Conservation (phyloP, 2,888 invertebrate species). For the Didymodactylos carnosus region DNA sequence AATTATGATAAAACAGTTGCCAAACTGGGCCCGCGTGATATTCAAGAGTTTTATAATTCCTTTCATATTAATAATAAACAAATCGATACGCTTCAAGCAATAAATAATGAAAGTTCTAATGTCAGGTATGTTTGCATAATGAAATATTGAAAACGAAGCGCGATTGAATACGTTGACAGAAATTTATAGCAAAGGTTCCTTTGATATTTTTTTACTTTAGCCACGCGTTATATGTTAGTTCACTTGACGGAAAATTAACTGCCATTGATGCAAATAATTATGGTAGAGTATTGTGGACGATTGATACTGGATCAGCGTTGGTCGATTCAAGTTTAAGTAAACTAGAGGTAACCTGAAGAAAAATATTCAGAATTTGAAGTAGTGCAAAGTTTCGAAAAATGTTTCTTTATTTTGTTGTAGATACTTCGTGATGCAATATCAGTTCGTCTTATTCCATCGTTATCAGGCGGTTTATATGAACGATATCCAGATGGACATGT, state of each 20-base stretch:
- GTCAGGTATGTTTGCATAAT: too few relatives aligned
- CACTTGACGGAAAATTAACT: conserved; percentile 19
- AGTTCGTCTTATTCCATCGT: conserved; percentile 62
- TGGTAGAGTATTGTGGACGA: conserved; percentile 13
- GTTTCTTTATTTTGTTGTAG: too few relatives aligned
- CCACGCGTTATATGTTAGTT: conserved; percentile 16
- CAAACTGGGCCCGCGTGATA: neutral
- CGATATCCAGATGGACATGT: conserved; percentile 53
- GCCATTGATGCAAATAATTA: conserved; percentile 17
- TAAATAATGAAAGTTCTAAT: too few relatives aligned
- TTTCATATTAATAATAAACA: too few relatives aligned
- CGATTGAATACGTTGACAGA: too few relatives aligned
- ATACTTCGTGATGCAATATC: conserved; percentile 21
- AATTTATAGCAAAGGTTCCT: too few relatives aligned
- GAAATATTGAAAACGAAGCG: too few relatives aligned
- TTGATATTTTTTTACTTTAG: conserved; percentile 37
- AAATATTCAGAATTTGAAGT: neutral
- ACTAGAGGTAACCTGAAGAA: too few relatives aligned
- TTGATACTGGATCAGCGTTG: neutral
- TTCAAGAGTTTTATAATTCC: too few relatives aligned
- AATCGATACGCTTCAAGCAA: too few relatives aligned
- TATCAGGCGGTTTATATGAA: conserved; percentile 63
- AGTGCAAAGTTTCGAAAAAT: too few relatives aligned
- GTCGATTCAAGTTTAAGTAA: conserved; percentile 9
- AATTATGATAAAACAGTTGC: neutral